A percentile compares a stretch with the other conserved stretches of the same genome.
phyloP scores from a whole-genome alignment of 1,140 invertebrate species.

The Lordiphosa collinella region DNA sequence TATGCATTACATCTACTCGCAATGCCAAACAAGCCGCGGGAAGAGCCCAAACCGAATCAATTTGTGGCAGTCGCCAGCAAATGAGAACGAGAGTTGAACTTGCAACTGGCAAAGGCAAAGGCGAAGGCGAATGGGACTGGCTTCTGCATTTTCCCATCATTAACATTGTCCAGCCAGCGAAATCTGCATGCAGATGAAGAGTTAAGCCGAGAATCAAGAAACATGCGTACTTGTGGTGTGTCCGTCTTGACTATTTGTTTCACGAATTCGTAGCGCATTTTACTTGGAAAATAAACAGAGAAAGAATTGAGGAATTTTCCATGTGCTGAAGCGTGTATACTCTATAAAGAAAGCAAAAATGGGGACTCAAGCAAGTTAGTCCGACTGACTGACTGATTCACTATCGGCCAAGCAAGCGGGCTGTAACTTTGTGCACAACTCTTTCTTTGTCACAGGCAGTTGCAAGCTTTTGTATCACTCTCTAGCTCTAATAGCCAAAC shows the following conservation, averaged over 20 bases:
- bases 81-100: conserved; percentile 52
- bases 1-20: conserved; percentile 51
- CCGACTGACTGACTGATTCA: no score
- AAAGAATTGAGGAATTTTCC: not conserved
- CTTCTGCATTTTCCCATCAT: conserved; percentile 55
- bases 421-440: no score
- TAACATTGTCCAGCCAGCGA: conserved; percentile 52
- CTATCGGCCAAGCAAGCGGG: no score
- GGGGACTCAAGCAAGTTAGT: no score
- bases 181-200: conserved; percentile 60
- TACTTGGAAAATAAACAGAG: conserved; percentile 47
- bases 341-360: no score
- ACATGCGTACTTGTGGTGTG: conserved; percentile 57
- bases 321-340: conserved; percentile 7
- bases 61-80: conserved; percentile 52
- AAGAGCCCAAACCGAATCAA: conserved; percentile 49
- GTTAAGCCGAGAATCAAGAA: conserved; percentile 51
- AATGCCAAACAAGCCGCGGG: not conserved
- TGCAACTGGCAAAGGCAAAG: conserved; percentile 1
- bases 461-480: no score
- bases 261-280: conserved; percentile 69
- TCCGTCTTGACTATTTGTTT: conserved; percentile 67
- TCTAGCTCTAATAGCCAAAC: no score
- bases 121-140: not conserved
- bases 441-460: no score